phyloP scores from a whole-genome alignment of 2,797 vertebrate genomes.

The Dipus sagitta region DNA sequence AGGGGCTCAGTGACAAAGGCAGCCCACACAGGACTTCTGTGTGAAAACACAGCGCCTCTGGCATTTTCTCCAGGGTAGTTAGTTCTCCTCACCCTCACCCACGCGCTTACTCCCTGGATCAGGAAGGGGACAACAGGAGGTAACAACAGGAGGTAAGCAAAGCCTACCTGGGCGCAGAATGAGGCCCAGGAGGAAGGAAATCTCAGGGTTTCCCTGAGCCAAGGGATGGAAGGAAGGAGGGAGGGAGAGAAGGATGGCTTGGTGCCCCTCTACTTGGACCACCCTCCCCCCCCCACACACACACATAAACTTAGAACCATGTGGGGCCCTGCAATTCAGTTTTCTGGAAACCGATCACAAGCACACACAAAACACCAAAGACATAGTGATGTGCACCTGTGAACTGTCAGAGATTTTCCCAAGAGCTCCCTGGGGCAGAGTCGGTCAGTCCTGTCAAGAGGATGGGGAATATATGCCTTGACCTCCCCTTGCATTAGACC shows the following conservation, averaged over 20 bases:
- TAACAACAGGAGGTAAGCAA: neutral
- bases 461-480: neutral
- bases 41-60: neutral
- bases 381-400: neutral
- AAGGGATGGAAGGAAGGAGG: too few species aligned
- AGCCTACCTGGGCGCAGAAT: neutral
- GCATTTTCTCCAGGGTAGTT: neutral
- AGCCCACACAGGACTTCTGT: neutral
- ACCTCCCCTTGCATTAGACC: too few species aligned
- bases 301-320: neutral
- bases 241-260: too few species aligned
- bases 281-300: too few species aligned
- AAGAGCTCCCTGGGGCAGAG: neutral
- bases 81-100: neutral
- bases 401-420: neutral
- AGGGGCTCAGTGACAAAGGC: neutral
- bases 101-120: neutral
- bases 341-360: neutral
- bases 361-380: constrained; percentile 13
- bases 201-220: neutral
- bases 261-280: too few species aligned
- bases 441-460: too few species aligned
- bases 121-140: neutral
- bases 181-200: neutral
- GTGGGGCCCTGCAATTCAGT: neutral